phyloP scores from a whole-genome alignment of 2,113 vertebrate species.

The Pollimyrus isidori region DNA sequence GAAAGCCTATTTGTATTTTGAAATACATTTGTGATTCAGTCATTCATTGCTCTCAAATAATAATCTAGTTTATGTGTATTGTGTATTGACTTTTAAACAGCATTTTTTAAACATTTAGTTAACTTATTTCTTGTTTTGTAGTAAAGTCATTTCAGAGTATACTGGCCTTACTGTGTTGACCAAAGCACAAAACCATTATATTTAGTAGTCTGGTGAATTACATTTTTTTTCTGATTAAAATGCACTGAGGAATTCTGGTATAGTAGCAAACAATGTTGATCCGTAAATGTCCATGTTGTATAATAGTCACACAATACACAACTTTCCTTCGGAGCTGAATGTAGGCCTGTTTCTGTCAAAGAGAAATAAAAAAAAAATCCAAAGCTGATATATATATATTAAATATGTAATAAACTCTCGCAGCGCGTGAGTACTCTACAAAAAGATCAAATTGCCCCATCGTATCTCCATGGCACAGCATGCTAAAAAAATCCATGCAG shows the following conservation, averaged over 20 bases:
- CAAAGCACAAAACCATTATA: background rate
- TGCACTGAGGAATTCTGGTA: background rate
- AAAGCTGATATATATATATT: slow-evolving; percentile 67
- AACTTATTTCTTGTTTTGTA: background rate
- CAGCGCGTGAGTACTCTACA: slow-evolving; percentile 48
- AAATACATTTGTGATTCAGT: background rate
- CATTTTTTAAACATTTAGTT: background rate
- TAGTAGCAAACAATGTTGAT: background rate
- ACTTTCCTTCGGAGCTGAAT: slow-evolving; percentile 89
- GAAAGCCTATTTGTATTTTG: background rate
- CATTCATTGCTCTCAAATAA: background rate
- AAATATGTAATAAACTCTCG: slow-evolving; percentile 34
- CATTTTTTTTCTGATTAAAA: background rate
- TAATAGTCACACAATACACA: slow-evolving; percentile 87
- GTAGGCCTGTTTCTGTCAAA: slow-evolving; percentile 81
- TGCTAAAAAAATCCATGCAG: slow-evolving; percentile 54
- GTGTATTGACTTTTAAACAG: background rate
- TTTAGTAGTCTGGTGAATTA: background rate
- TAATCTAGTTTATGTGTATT: background rate
- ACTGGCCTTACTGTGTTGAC: background rate
- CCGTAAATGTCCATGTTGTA: slow-evolving; percentile 42
- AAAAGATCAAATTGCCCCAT: slow-evolving; percentile 54
- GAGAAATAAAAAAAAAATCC: slow-evolving; percentile 61
- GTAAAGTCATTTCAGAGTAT: background rate
- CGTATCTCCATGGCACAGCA: slow-evolving; percentile 52